phyloP scores from a whole-genome alignment of 2,113 vertebrate species.

The Sus scrofa region DNA sequence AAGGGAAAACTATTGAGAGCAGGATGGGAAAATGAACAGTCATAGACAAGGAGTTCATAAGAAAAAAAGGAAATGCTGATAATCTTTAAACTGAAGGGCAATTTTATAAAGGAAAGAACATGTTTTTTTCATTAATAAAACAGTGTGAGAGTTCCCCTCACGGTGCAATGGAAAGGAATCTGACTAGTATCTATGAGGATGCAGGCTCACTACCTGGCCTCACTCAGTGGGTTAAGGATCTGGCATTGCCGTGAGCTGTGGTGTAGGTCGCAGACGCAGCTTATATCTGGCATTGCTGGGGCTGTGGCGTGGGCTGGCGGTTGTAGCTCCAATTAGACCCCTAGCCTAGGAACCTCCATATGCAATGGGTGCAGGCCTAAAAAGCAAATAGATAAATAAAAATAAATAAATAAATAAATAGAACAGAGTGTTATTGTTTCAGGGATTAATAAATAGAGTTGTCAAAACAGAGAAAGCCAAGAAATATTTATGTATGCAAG shows the following conservation, averaged over 20 bases:
- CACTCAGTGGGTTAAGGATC: too few relatives aligned
- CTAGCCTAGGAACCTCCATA: too few relatives aligned
- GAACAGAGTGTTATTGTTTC: background rate
- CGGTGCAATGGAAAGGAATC: too few relatives aligned
- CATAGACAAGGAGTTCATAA: background rate
- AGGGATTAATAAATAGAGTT: background rate
- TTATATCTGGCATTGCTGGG: too few relatives aligned
- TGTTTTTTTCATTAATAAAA: conserved; percentile 1
- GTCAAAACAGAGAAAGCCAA: background rate
- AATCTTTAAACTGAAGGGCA: background rate
- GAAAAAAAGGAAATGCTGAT: background rate
- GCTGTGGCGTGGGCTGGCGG: too few relatives aligned
- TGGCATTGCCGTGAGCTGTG: too few relatives aligned
- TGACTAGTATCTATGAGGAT: too few relatives aligned
- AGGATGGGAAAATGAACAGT: background rate
- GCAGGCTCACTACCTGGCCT: too few relatives aligned
- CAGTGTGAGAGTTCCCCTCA: background rate
- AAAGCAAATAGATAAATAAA: too few relatives aligned
- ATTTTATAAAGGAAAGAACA: background rate
- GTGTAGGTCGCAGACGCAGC: too few relatives aligned
- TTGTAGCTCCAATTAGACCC: too few relatives aligned
- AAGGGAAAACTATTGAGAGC: background rate
- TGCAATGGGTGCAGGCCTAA: too few relatives aligned
- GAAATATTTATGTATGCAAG: background rate
- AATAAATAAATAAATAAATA: background rate